Conservation (phyloP, 2,797 vertebrate genomes). For the Sternotherus odoratus region DNA sequence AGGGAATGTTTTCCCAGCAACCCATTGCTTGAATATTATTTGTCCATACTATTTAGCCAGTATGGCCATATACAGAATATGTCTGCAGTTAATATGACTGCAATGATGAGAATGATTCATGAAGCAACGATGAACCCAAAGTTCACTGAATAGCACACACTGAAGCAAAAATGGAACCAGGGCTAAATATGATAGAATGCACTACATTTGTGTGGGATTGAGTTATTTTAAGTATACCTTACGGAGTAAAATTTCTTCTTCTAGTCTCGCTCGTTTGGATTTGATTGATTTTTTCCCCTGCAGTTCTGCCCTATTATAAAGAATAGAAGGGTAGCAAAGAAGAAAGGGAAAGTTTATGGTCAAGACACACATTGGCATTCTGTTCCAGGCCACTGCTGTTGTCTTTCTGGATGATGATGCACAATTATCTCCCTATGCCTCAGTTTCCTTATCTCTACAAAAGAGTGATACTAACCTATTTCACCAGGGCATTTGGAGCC, state of each 20-base stretch:
- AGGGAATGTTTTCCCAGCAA: background rate
- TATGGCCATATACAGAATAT: background rate
- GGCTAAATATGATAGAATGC: background rate
- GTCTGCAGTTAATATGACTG: background rate
- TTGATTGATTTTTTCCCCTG: background rate
- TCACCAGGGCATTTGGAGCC: background rate
- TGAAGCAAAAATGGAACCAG: background rate
- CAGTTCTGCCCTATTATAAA: background rate
- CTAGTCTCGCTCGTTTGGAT: background rate
- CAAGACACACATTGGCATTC: background rate
- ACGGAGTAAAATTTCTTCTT: background rate
- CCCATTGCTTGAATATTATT: background rate
- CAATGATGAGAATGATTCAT: background rate
- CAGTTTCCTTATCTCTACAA: background rate
- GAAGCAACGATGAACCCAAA: background rate
- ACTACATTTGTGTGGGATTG: background rate
- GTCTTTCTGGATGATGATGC: background rate
- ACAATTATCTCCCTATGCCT: background rate
- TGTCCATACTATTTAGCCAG: background rate
- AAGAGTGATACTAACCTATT: fast-evolving
- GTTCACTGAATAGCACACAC: background rate
- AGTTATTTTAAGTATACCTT: background rate
- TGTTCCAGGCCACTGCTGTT: background rate
- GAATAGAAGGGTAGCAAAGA: background rate
- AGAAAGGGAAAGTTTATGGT: background rate